Evolutionary conservation across 2,888 invertebrate species (phyloP).

Genomic region (Ophioninae sp.): DNA sequence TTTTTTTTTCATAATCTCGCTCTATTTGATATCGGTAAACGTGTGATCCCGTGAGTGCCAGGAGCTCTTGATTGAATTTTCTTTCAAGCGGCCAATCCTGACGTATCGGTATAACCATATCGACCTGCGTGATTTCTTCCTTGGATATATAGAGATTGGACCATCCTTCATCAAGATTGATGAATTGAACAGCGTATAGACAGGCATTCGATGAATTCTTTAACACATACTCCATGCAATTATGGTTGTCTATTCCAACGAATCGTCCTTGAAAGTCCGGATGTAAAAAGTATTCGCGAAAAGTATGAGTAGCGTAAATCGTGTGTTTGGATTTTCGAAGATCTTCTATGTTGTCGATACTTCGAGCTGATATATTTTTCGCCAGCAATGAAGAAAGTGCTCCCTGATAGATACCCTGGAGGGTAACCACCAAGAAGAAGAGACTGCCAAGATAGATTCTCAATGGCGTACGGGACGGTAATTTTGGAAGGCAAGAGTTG

Average conservation of each 20-base stretch:
- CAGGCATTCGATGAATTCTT: constrained; percentile 14
- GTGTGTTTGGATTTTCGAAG: constrained; percentile 15
- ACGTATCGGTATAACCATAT: neutral
- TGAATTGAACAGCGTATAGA: neutral
- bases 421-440: constrained; percentile 10
- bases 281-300: neutral
- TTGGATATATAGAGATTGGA: constrained; percentile 6
- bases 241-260: neutral
- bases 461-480: neutral
- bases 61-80: neutral
- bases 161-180: neutral
- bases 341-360: constrained; percentile 6
- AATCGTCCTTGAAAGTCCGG: constrained; percentile 11
- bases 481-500: constrained; percentile 3
- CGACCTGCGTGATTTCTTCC: neutral
- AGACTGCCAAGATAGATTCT: constrained; percentile 31
- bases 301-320: neutral
- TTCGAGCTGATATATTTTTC: neutral
- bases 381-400: constrained; percentile 17
- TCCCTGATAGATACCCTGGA: constrained; percentile 28
- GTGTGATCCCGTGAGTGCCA: neutral
- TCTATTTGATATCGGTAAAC: neutral
- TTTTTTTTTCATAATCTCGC: neutral
- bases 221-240: constrained; percentile 22
- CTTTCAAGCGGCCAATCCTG: constrained; percentile 32